Conservation (phyloP, 2,888 invertebrate species). For the Scaeva pyrastri region DNA sequence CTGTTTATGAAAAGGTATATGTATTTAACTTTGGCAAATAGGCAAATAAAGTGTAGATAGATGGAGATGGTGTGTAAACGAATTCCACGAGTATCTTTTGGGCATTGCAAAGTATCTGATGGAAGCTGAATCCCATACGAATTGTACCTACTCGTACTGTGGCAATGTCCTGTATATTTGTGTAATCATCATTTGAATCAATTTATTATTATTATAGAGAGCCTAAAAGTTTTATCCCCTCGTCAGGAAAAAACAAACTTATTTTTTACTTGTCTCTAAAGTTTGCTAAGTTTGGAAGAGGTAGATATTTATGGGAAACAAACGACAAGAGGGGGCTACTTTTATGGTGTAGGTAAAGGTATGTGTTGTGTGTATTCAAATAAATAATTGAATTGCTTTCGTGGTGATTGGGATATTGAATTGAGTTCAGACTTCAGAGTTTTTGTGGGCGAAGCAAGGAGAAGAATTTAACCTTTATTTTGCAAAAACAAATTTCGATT, state of each 20-base stretch:
- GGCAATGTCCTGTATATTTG: too few relatives aligned
- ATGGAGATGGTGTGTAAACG: not conserved
- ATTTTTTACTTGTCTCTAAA: not conserved
- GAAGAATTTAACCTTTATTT: too few relatives aligned
- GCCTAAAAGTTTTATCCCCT: slow-evolving; percentile 1
- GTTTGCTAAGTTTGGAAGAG: not conserved
- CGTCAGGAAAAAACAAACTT: not conserved
- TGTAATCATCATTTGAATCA: slow-evolving; percentile 1
- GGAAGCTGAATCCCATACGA: not conserved
- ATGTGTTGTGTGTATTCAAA: not conserved
- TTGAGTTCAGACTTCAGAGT: not conserved
- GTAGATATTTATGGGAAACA: not conserved
- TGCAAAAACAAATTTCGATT: too few relatives aligned
- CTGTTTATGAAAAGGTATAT: not conserved
- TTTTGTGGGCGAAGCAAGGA: too few relatives aligned
- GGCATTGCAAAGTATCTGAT: not conserved
- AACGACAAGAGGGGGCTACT: not conserved
- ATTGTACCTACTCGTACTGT: not conserved
- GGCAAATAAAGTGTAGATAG: too few relatives aligned
- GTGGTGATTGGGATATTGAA: not conserved
- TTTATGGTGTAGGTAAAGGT: too few relatives aligned
- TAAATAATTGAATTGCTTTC: slow-evolving; percentile 4
- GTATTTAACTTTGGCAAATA: not conserved
- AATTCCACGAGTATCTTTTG: not conserved
- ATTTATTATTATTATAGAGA: not conserved